Evolutionary conservation across 2,797 vertebrate species (phyloP).

Genomic region (Echeneis naucrates): DNA sequence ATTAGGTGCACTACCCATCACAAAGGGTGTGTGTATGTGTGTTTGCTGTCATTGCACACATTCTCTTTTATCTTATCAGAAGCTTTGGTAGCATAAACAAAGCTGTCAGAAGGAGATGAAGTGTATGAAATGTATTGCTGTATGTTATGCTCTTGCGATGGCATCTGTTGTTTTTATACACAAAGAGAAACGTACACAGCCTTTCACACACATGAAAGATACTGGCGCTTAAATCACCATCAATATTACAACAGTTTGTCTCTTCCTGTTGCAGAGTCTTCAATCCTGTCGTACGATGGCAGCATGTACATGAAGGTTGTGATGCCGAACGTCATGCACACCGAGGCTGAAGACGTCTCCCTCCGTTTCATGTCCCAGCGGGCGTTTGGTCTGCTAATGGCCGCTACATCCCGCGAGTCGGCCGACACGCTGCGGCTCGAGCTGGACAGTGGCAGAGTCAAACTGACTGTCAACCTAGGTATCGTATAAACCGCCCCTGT

Average conservation of each 20-base stretch:
- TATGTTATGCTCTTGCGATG: slow-evolving; percentile 11
- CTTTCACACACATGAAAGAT: not conserved
- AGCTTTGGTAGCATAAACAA: slow-evolving; percentile 27
- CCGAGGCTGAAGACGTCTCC: slow-evolving; percentile 96
- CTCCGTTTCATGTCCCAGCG: slow-evolving; percentile 97
- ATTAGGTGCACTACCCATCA: slow-evolving; percentile 7
- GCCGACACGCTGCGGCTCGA: slow-evolving; percentile 95
- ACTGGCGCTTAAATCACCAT: not conserved
- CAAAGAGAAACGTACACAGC: not conserved
- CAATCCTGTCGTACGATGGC: slow-evolving; percentile 94
- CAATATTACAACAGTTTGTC: not conserved
- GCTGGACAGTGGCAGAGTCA: slow-evolving; percentile 94
- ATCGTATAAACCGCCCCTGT: slow-evolving; percentile 84
- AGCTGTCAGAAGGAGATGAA: slow-evolving; percentile 41
- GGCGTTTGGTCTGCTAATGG: slow-evolving; percentile 94
- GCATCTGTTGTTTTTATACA: slow-evolving; percentile 6
- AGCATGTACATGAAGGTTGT: slow-evolving; percentile 99
- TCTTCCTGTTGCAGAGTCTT: slow-evolving; percentile 87
- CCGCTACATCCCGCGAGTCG: slow-evolving; percentile 94
- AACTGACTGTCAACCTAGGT: slow-evolving; percentile 99
- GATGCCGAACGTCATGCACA: slow-evolving; percentile 94
- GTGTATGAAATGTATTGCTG: slow-evolving; percentile 17
- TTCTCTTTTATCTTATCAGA: slow-evolving; percentile 32
- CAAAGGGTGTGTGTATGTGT: not conserved
- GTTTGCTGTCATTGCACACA: slow-evolving; percentile 15